phyloP scores from a whole-genome alignment of 1,140 invertebrate genomes.

The Ostrea edulis region DNA sequence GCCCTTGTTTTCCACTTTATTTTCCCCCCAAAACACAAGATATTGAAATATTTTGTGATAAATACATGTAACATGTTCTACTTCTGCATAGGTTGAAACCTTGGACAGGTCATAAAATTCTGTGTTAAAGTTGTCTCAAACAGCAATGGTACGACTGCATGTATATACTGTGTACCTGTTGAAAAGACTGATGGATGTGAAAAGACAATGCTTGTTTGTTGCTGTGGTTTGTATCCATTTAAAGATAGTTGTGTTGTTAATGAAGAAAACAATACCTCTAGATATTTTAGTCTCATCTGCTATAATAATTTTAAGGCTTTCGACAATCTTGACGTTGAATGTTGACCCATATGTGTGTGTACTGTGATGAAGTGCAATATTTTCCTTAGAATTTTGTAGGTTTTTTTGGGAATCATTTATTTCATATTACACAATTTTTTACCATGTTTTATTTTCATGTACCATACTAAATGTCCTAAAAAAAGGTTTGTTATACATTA shows the following conservation, averaged over 20 bases:
- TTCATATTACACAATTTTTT: background rate
- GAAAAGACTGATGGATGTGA: background rate
- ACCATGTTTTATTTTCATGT: conserved; percentile 4
- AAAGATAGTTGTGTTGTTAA: background rate
- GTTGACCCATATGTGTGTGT: background rate
- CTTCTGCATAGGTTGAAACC: background rate
- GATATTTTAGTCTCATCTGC: background rate
- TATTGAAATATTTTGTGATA: background rate
- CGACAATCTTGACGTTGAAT: conserved; percentile 21
- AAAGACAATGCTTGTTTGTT: background rate
- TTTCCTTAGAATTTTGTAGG: conserved; percentile 11
- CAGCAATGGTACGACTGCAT: background rate
- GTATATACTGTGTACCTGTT: background rate
- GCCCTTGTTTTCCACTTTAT: background rate
- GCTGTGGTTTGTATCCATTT: background rate
- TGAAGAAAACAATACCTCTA: background rate
- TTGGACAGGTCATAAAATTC: background rate
- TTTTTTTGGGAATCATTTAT: background rate
- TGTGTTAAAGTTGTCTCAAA: background rate
- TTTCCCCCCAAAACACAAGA: background rate
- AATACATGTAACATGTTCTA: background rate
- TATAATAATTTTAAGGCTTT: conserved; percentile 7
- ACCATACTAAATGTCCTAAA: conserved; percentile 15
- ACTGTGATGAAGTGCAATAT: conserved; percentile 33
- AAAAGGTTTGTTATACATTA: conserved; percentile 21